phyloP scores from a whole-genome alignment of 1,140 invertebrate species.

The Drosophila erecta region DNA sequence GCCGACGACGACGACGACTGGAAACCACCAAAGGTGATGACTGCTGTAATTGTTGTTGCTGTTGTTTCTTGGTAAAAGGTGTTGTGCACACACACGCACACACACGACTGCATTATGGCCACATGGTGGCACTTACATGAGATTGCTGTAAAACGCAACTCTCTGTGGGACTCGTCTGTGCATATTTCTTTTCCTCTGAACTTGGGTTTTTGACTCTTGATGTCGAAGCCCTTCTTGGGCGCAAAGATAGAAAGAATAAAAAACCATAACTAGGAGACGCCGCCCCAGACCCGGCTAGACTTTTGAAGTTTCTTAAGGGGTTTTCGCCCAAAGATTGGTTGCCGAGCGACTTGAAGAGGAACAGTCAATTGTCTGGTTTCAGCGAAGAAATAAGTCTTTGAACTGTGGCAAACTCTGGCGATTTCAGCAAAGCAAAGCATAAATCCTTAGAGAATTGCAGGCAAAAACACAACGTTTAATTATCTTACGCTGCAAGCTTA shows the following conservation, averaged over 20 bases:
- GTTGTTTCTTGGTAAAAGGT: conserved; percentile 76
- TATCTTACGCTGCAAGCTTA: too few species aligned
- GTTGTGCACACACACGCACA: conserved; percentile 59
- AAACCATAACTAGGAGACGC: conserved; percentile 18
- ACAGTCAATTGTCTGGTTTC: conserved; percentile 25
- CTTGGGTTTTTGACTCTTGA: conserved; percentile 59
- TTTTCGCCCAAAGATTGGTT: conserved; percentile 26
- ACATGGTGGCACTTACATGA: conserved; percentile 60
- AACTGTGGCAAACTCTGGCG: background rate
- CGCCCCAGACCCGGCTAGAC: conserved; percentile 27
- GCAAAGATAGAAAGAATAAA: conserved; percentile 12
- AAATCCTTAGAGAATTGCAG: background rate
- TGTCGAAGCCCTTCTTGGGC: conserved; percentile 43
- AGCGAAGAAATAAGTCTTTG: background rate
- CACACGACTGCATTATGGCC: conserved; percentile 17
- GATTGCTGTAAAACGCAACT: conserved; percentile 47
- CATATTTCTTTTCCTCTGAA: conserved; percentile 72
- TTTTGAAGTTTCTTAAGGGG: conserved; percentile 40
- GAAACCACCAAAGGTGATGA: conserved; percentile 81
- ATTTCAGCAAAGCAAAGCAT: background rate
- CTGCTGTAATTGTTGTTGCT: conserved; percentile 78
- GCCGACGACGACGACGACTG: conserved; percentile 58
- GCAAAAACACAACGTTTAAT: background rate
- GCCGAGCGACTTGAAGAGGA: conserved; percentile 18
- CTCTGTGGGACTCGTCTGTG: conserved; percentile 36